Evolutionary conservation across 92 coral and sea anemone genomes (phyloP).

Genomic region (Palythoa heliodiscus): DNA sequence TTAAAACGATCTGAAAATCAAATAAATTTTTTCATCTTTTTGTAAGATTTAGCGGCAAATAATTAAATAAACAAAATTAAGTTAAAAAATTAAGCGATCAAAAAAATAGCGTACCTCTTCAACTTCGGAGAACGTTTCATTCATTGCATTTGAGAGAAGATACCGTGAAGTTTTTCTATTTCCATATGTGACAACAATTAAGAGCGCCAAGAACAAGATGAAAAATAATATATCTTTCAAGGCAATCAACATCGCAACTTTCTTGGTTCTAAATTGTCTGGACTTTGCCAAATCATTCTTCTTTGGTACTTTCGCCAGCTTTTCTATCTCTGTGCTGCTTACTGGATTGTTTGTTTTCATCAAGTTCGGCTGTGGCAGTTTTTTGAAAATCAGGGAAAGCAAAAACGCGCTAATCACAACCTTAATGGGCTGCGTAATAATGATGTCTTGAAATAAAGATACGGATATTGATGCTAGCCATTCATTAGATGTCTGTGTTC

Average conservation of each 20-base stretch:
- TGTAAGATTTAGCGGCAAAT: too few species aligned
- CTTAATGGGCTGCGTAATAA: slow-evolving; percentile 74
- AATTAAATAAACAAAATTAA: neutral
- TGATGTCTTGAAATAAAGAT: slow-evolving; percentile 71
- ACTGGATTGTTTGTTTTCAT: neutral
- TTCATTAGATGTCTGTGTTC: slow-evolving; percentile 75
- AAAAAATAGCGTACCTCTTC: slow-evolving; percentile 27
- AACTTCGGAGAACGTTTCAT: slow-evolving; percentile 41
- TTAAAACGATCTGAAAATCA: too few species aligned
- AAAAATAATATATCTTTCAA: slow-evolving; percentile 41
- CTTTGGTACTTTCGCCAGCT: slow-evolving; percentile 9
- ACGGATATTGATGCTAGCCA: slow-evolving; percentile 83
- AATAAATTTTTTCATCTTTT: too few species aligned
- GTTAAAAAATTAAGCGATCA: neutral
- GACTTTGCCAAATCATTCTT: slow-evolving; percentile 31
- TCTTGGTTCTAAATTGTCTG: slow-evolving; percentile 32
- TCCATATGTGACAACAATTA: slow-evolving; percentile 33
- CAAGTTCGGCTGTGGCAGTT: slow-evolving; percentile 53
- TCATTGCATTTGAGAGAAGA: slow-evolving; percentile 40
- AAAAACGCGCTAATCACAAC: slow-evolving; percentile 63
- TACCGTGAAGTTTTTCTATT: slow-evolving; percentile 39
- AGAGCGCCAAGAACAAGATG: slow-evolving; percentile 39
- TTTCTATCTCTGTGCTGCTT: neutral
- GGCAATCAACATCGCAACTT: slow-evolving; percentile 33
- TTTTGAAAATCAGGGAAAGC: slow-evolving; percentile 64